These are phyloP conservation scores for Phalacrocorax brasilianus DNA, from an alignment of 2,113 vertebrate genomes.

Conservation along the genomic window DNA sequence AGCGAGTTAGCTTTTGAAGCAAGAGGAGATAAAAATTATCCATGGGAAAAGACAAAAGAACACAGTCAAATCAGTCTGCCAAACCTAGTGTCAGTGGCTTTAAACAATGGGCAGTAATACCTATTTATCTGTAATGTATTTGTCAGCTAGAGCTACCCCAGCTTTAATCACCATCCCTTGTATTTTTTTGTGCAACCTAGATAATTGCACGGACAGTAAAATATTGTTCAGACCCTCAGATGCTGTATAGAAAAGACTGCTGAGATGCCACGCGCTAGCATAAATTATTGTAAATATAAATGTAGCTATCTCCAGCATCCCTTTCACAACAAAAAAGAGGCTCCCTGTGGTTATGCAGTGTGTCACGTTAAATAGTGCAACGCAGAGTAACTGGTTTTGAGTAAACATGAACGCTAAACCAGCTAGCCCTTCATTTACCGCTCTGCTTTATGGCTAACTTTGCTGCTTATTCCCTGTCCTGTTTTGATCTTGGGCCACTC, in stretches of 20 bases:
- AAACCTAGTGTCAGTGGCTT: conserved; percentile 41
- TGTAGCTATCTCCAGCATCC: background rate
- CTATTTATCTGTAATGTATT: conserved; percentile 47
- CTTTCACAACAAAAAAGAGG: background rate
- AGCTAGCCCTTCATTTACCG: background rate
- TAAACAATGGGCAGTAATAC: conserved; percentile 43
- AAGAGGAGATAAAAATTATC: conserved; percentile 53
- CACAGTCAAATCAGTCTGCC: conserved; percentile 33
- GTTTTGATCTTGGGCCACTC: background rate
- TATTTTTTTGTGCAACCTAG: background rate
- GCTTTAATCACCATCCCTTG: conserved; percentile 11
- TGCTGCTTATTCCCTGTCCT: background rate
- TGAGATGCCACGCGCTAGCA: conserved; percentile 11
- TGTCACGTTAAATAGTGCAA: background rate
- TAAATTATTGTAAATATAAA: conserved; percentile 55
- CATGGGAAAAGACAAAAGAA: conserved; percentile 53
- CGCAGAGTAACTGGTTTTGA: background rate
- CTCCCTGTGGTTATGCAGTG: background rate
- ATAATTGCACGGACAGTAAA: conserved; percentile 33
- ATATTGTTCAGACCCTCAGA: conserved; percentile 42
- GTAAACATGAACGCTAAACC: background rate
- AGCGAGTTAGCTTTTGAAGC: conserved; percentile 50
- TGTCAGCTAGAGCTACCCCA: conserved; percentile 40
- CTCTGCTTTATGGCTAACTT: background rate
- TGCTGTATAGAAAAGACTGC: conserved; percentile 38